A percentile compares a stretch with the other conserved stretches of the same genome.
phyloP scores from a whole-genome alignment of 1,140 invertebrate genomes.

The Gonatopus flavifemur region DNA sequence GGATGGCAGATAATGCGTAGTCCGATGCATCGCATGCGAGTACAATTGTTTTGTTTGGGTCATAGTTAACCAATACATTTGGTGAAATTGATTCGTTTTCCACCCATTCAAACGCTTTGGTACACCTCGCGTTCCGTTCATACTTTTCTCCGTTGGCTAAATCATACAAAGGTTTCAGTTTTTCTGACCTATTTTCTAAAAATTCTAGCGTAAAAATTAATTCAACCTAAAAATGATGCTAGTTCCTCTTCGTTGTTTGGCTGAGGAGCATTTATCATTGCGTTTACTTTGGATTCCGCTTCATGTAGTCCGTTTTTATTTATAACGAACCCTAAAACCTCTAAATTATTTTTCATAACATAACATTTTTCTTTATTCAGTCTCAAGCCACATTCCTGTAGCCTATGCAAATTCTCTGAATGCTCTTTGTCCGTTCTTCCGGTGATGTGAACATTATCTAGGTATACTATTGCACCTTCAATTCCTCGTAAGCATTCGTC shows the following conservation, averaged over 20 bases:
- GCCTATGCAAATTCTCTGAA: constrained; percentile 14
- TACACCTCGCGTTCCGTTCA: constrained; percentile 27
- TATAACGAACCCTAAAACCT: constrained; percentile 2
- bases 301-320: constrained; percentile 9
- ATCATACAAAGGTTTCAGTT: constrained; percentile 26
- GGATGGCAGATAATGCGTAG: constrained; percentile 11
- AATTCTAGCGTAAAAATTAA: constrained; percentile 18
- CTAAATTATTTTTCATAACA: constrained; percentile 5
- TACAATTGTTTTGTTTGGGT: constrained; percentile 24
- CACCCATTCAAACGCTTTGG: constrained; percentile 27
- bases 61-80: constrained; percentile 23
- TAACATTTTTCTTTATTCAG: constrained; percentile 26
- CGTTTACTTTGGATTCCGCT: constrained; percentile 11
- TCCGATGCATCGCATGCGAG: constrained; percentile 24
- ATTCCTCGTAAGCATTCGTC: constrained; percentile 35
- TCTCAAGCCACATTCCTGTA: constrained; percentile 24
- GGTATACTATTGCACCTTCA: constrained; percentile 19
- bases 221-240: background rate
- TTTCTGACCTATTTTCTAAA: constrained; percentile 9
- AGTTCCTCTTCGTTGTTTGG: constrained; percentile 11
- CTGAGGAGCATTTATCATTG: constrained; percentile 13
- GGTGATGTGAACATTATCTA: constrained; percentile 37
- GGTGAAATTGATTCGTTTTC: constrained; percentile 34
- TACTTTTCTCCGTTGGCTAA: constrained; percentile 5
- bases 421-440: constrained; percentile 25